Percentiles rank a stretch among this genome's conserved stretches.
These are phyloP conservation scores for Nasonia longicornis DNA, from an alignment of 1,140 invertebrate species.

Conservation along the genomic window DNA sequence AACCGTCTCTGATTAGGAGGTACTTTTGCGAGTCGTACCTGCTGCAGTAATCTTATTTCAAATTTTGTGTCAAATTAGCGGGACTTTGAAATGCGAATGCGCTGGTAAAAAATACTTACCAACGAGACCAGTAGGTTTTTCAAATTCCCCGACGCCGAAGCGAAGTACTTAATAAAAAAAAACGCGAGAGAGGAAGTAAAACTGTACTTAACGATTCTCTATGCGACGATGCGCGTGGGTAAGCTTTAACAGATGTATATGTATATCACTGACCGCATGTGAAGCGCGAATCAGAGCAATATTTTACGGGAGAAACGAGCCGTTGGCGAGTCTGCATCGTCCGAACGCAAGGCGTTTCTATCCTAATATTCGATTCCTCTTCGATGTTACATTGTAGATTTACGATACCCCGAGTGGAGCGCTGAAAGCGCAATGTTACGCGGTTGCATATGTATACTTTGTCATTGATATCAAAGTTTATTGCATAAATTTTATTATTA, in stretches of 20 bases:
- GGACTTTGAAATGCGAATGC: neutral
- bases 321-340: neutral
- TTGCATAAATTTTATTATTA: neutral
- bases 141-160: neutral
- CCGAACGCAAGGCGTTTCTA: neutral
- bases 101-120: neutral
- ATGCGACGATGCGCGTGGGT: neutral
- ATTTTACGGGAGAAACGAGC: neutral
- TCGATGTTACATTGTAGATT: conserved; percentile 9
- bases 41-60: neutral
- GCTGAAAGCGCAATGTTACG: neutral
- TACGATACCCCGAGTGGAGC: neutral
- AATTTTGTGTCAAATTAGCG: neutral
- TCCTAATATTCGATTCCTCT: conserved; percentile 12
- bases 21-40: neutral
- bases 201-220: neutral
- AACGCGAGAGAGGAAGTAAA: neutral
- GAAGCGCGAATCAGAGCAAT: conserved; percentile 5
- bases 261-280: neutral
- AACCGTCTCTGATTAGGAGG: neutral
- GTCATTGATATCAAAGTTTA: neutral
- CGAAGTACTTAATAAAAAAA: neutral
- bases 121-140: neutral
- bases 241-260: neutral
- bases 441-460: neutral